Percentiles rank a stretch among this genome's conserved stretches.
Conservation (phyloP, 2,797 vertebrate genomes). For the Sphenopsis melanotis region DNA sequence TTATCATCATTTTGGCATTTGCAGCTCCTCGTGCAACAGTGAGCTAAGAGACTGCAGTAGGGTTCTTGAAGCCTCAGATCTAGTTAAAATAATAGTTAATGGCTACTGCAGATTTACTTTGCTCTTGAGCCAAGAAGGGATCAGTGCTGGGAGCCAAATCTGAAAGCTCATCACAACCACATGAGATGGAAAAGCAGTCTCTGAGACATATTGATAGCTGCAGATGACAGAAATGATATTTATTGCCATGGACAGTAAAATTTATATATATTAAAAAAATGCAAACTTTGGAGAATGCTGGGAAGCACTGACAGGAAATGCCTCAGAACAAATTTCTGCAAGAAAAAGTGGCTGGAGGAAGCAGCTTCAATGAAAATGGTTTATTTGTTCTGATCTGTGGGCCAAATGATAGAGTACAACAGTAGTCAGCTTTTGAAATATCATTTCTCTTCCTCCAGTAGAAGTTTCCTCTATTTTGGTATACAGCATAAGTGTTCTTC, state of each 20-base stretch:
- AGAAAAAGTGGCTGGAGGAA: slow-evolving; percentile 26
- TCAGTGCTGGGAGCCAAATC: slow-evolving; percentile 66
- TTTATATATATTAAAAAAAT: slow-evolving; percentile 52
- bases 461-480: neutral
- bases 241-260: slow-evolving; percentile 67
- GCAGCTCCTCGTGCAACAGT: neutral
- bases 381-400: slow-evolving; percentile 54
- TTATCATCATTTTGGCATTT: neutral
- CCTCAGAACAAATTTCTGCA: slow-evolving; percentile 40
- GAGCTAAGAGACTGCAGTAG: neutral
- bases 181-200: slow-evolving; percentile 54
- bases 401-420: neutral
- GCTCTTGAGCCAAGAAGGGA: slow-evolving; percentile 54
- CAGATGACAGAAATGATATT: slow-evolving; percentile 64
- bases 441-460: neutral
- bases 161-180: slow-evolving; percentile 49
- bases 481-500: neutral
- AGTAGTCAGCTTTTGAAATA: slow-evolving; percentile 7
- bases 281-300: slow-evolving; percentile 45
- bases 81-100: slow-evolving; percentile 58
- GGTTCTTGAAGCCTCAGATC: neutral
- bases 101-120: slow-evolving; percentile 43
- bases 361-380: slow-evolving; percentile 25
- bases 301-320: slow-evolving; percentile 54
- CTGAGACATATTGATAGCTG: slow-evolving; percentile 56